Conservation (phyloP, 2,113 vertebrate species). For the Lasiurus cinereus region DNA sequence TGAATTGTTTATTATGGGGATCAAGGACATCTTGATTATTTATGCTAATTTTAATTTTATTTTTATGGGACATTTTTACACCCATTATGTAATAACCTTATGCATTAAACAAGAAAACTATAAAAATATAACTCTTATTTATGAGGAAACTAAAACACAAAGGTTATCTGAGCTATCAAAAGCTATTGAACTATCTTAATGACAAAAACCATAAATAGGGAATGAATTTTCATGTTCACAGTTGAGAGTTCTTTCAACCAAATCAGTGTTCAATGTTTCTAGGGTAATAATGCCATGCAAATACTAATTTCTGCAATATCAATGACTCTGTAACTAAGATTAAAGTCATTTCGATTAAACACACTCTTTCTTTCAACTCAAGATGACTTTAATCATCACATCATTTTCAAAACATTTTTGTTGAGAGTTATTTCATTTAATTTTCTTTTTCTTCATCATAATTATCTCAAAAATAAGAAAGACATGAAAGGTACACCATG, state of each 20-base stretch:
- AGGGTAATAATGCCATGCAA: neutral
- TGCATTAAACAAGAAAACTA: slow-evolving; percentile 67
- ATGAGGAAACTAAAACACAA: slow-evolving; percentile 46
- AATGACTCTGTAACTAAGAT: neutral
- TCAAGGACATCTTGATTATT: slow-evolving; percentile 71
- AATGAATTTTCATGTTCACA: neutral
- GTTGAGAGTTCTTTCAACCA: neutral
- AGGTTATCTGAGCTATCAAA: slow-evolving; percentile 48
- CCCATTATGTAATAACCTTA: slow-evolving; percentile 61
- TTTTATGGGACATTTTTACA: slow-evolving; percentile 61
- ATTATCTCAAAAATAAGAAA: slow-evolving; percentile 9
- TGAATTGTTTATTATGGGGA: slow-evolving; percentile 74
- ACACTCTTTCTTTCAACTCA: slow-evolving; percentile 8
- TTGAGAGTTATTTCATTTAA: neutral
- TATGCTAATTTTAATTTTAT: slow-evolving; percentile 77
- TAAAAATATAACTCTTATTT: slow-evolving; percentile 63
- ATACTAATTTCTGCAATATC: neutral
- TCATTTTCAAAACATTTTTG: slow-evolving; percentile 38
- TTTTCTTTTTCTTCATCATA: slow-evolving; percentile 13
- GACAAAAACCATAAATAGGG: neutral
- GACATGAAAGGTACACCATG: neutral
- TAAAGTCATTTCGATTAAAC: slow-evolving; percentile 43
- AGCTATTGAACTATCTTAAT: neutral
- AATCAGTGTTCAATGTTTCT: neutral
- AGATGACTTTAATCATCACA: neutral